Percentiles rank a stretch among this genome's conserved stretches.
phyloP scores from a whole-genome alignment of 2,797 vertebrate genomes.

The Buceros bicornis region DNA sequence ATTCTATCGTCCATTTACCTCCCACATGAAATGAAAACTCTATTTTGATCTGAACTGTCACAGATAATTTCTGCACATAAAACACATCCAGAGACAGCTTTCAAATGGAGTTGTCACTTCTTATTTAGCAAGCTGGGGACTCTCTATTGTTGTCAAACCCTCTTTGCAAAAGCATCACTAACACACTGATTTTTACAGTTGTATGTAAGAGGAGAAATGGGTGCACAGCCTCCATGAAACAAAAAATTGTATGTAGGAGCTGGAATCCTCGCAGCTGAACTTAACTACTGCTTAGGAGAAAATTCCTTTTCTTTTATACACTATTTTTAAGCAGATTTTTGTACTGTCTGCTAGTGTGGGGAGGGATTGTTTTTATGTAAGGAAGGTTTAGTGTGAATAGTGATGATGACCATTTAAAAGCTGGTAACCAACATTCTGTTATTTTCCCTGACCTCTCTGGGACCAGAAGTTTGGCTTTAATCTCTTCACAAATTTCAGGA shows the following conservation, averaged over 20 bases:
- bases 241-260: conserved; percentile 17
- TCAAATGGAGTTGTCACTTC: conserved; percentile 91
- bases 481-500: conserved; percentile 34
- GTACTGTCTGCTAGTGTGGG: background rate
- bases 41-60: conserved; percentile 84
- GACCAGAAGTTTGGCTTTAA: conserved; percentile 22
- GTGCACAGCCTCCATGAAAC: conserved; percentile 41
- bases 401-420: conserved; percentile 15
- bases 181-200: conserved; percentile 54
- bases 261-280: conserved; percentile 11
- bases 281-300: conserved; percentile 1
- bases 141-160: conserved; percentile 94
- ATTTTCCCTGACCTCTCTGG: conserved; percentile 19
- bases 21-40: conserved; percentile 79
- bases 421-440: conserved; percentile 10
- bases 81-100: conserved; percentile 81
- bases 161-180: conserved; percentile 87
- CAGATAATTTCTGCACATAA: conserved; percentile 84
- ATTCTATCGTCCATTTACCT: conserved; percentile 75
- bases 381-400: background rate
- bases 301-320: background rate
- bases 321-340: conserved; percentile 44
- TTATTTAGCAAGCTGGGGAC: conserved; percentile 87
- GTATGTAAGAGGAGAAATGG: conserved; percentile 70
- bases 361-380: conserved; percentile 13